Percentiles rank a stretch among this genome's conserved stretches.
These are phyloP conservation scores for Hirtodrosophila histrioides DNA, from an alignment of 2,888 invertebrate genomes.

Conservation along the genomic window DNA sequence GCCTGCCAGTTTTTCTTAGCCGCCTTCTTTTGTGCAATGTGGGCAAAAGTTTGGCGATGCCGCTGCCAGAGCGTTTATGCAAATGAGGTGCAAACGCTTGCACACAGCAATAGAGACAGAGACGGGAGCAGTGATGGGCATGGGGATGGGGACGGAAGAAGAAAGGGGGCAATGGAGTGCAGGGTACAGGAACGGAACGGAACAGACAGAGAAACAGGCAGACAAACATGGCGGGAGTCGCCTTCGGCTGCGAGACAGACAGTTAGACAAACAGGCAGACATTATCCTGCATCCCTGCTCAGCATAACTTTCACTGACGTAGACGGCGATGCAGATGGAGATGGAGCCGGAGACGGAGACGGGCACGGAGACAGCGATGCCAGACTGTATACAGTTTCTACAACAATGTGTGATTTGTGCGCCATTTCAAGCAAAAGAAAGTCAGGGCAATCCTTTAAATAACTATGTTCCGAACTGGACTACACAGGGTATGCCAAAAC, in stretches of 20 bases:
- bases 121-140: too few species aligned
- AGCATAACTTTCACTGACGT: constrained; percentile 73
- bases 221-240: constrained; percentile 56
- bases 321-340: constrained; percentile 16
- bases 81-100: constrained; percentile 75
- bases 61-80: constrained; percentile 79
- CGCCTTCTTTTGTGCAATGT: constrained; percentile 74
- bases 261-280: constrained; percentile 72
- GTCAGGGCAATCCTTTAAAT: constrained; percentile 20
- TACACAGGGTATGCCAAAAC: not conserved
- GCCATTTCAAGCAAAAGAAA: constrained; percentile 13
- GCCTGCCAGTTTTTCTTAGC: constrained; percentile 46
- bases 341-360: not conserved
- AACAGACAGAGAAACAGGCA: constrained; percentile 17
- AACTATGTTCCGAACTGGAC: constrained; percentile 16
- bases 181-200: not conserved
- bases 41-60: constrained; percentile 75
- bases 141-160: constrained; percentile 2
- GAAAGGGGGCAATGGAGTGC: not conserved
- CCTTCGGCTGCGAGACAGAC: constrained; percentile 32
- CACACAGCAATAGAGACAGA: constrained; percentile 50
- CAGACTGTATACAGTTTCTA: constrained; percentile 29
- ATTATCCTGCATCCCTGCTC: constrained; percentile 64
- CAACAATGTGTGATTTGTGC: constrained; percentile 52
- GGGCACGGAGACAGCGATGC: constrained; percentile 10